Percentiles rank a stretch among this genome's conserved stretches.
Conservation (phyloP, 2,888 invertebrate genomes). For the Deroplatys truncata region DNA sequence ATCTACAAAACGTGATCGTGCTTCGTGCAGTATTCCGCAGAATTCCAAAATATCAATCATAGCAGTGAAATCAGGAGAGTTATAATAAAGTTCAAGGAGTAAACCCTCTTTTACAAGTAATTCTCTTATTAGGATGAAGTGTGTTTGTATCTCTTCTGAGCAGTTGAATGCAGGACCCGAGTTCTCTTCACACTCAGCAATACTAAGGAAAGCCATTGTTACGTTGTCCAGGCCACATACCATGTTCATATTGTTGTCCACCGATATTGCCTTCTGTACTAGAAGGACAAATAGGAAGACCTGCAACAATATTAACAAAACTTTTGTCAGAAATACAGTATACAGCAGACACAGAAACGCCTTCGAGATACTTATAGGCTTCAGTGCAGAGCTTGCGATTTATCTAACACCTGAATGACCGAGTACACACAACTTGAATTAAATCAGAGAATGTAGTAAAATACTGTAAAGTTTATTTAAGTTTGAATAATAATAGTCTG, state of each 20-base stretch:
- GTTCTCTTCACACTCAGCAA: not conserved
- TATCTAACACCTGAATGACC: too few species aligned
- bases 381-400: too few species aligned
- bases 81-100: not conserved
- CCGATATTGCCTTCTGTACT: not conserved
- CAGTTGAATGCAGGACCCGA: not conserved
- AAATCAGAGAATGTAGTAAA: too few species aligned
- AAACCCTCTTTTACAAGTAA: not conserved
- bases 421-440: too few species aligned
- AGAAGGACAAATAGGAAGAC: not conserved
- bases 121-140: not conserved
- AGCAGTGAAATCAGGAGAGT: not conserved
- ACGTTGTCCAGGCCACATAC: not conserved
- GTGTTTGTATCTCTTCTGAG: not conserved
- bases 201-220: not conserved
- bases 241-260: not conserved
- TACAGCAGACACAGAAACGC: too few species aligned
- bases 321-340: not conserved
- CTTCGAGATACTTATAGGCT: too few species aligned
- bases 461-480: too few species aligned
- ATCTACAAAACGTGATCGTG: not conserved
- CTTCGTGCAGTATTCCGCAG: not conserved
- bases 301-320: not conserved
- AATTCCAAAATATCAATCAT: not conserved
- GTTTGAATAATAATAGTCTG: too few species aligned